These are phyloP conservation scores for Lycaon pictus DNA, from an alignment of 2,113 vertebrate species.

Conservation along the genomic window DNA sequence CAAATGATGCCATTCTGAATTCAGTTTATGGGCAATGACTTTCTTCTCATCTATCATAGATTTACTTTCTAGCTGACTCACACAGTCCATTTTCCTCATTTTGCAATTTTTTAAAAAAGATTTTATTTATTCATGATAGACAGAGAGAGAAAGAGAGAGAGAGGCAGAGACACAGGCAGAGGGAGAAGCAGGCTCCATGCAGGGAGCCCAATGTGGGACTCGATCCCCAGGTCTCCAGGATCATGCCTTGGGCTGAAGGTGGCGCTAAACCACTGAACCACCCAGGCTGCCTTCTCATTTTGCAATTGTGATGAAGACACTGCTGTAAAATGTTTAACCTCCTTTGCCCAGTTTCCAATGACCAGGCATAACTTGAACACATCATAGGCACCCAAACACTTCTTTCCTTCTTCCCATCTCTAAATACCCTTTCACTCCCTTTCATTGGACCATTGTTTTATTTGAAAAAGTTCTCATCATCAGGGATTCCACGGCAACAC, in stretches of 20 bases:
- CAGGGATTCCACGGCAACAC: not conserved
- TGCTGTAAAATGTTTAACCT: not conserved
- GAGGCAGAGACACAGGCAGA: too few species aligned
- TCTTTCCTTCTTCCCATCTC: not conserved
- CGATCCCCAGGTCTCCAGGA: too few species aligned
- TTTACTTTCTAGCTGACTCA: not conserved
- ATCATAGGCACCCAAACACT: not conserved
- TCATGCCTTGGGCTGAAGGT: too few species aligned
- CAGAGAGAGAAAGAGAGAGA: too few species aligned
- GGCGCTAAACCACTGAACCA: too few species aligned
- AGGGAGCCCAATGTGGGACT: too few species aligned
- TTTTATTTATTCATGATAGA: too few species aligned
- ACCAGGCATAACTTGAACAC: not conserved
- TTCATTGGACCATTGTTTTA: not conserved
- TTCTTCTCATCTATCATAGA: not conserved
- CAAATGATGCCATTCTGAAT: not conserved
- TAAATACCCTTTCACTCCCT: not conserved
- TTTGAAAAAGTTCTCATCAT: not conserved
- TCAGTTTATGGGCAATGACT: not conserved
- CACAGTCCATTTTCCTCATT: not conserved
- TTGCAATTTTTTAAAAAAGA: not conserved
- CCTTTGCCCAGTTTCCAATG: not conserved
- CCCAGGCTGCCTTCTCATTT: not conserved
- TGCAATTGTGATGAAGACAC: not conserved
- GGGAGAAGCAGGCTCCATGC: too few species aligned